phyloP scores from a whole-genome alignment of 2,888 invertebrate genomes.

The Limenitis camilla region DNA sequence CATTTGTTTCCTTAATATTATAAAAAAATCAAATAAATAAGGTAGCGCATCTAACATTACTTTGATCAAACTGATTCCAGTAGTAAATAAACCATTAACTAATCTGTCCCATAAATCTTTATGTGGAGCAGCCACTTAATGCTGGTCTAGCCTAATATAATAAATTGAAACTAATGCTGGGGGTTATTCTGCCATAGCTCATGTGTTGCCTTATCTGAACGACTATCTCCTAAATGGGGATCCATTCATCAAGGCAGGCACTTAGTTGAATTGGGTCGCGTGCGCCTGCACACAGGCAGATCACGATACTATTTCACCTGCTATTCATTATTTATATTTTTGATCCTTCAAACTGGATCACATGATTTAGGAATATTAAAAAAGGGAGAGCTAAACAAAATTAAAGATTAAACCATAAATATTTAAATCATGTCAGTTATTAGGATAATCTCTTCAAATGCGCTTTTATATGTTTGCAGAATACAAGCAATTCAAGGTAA shows the following conservation, averaged over 20 bases:
- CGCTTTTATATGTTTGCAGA: no score
- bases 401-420: no score
- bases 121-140: conserved; percentile 26
- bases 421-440: no score
- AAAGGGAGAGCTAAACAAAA: no score
- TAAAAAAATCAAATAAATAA: no score
- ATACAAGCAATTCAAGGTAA: no score
- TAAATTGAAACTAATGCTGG: conserved; percentile 26
- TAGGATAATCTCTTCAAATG: no score
- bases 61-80: conserved; percentile 12
- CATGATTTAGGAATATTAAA: no score
- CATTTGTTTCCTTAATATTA: no score
- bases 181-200: conserved; percentile 26
- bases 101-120: conserved; percentile 24
- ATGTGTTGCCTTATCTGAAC: conserved; percentile 23
- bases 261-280: conserved; percentile 51
- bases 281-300: conserved; percentile 35
- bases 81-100: conserved; percentile 17
- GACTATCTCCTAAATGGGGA: conserved; percentile 33
- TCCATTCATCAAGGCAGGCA: conserved; percentile 52
- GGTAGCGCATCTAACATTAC: background rate
- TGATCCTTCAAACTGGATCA: no score
- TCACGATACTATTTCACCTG: conserved; percentile 48
- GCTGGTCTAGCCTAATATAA: conserved; percentile 26
- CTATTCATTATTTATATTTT: no score